Base-by-base conservation (phyloP, 1,140 invertebrate genomes). In the Mamestra configurata region DNA sequence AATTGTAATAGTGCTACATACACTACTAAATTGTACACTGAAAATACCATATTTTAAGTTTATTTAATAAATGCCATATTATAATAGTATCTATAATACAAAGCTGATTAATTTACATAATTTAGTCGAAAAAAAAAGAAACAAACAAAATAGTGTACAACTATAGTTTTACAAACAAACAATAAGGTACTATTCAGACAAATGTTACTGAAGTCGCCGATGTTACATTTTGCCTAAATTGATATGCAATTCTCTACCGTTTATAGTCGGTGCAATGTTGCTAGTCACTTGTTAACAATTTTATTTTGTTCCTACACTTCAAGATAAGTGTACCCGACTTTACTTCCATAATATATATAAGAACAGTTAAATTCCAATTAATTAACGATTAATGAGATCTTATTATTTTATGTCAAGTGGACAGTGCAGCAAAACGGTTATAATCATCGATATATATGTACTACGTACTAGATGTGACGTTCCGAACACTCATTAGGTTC, bases 1-100 rank as follows among this genome's bases (percentile, higher is more conserved):
- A 86, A 87, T 82, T 84, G 40, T 51, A 77, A 77, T 76, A 61
- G 57, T 61, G 73, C 82, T 81, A 79, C 79, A 83, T 77, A 72
- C 85, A 84, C 81, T 82, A 84, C 84, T 79, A 85, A 81, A 70
- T 85, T 86, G 70, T 87, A 88, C 86, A 90, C 82, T 79, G 83
- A 88, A 86, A 87, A 82, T 84, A 88, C 66, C 81, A 83, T 77
- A 79, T 82, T 86, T 81, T 83, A 82, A 87, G 85, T 88, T 89
- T 88, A 87, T 87, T 85, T 90, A 84, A 84, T 88, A 92, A 92
- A 92, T 93, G 90, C 89, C 83, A 90, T 85, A 83, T 86, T 82
- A 82, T 86, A 66, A 68, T 77, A 88, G 88, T 85, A 85, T 80
- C 86, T 89, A n/a, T n/a, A n/a, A n/a, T n/a, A 90, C 79, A 90